phyloP scores from a whole-genome alignment of 2,113 vertebrate species.

The Pangasianodon hypophthalmus region DNA sequence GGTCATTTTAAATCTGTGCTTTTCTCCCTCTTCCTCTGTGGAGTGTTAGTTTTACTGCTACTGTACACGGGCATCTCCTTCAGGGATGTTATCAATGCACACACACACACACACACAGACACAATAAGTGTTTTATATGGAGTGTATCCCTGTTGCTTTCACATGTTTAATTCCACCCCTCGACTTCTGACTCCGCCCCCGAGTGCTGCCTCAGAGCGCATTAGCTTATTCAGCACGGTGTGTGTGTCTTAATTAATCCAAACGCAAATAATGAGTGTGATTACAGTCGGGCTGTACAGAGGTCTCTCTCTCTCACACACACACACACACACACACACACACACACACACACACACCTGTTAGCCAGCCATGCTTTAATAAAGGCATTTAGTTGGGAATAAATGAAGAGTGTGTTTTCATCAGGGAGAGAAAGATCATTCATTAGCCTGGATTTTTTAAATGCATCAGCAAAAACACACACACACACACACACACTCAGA shows the following conservation, averaged over 20 bases:
- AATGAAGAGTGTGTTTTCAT: conserved; percentile 13
- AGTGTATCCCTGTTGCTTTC: not conserved
- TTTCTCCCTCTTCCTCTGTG: too few relatives aligned
- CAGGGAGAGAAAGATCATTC: conserved; percentile 1
- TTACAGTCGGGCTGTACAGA: not conserved
- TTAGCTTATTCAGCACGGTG: not conserved
- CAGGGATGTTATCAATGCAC: not conserved
- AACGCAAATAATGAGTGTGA: conserved; percentile 13
- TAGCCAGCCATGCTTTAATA: not conserved
- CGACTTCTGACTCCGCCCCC: not conserved
- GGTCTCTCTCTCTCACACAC: not conserved
- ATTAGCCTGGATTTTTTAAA: conserved; percentile 6
- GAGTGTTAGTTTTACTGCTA: too few relatives aligned
- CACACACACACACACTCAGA: conserved; percentile 16
- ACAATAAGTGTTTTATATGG: not conserved
- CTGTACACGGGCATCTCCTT: too few relatives aligned
- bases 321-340: conserved; percentile 17
- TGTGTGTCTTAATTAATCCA: conserved; percentile 9
- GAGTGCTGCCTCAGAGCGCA: not conserved
- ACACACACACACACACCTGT: conserved; percentile 19
- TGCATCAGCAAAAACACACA: conserved; percentile 24
- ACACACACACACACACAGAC: conserved; percentile 16
- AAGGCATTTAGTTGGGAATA: conserved; percentile 6
- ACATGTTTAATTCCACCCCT: not conserved
- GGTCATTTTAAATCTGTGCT: too few relatives aligned